Evolutionary conservation across 2,888 invertebrate species (phyloP), one percentile per base, ranked within the genome.

Genomic region (Acanthosoma haemorrhoidale): DNA sequence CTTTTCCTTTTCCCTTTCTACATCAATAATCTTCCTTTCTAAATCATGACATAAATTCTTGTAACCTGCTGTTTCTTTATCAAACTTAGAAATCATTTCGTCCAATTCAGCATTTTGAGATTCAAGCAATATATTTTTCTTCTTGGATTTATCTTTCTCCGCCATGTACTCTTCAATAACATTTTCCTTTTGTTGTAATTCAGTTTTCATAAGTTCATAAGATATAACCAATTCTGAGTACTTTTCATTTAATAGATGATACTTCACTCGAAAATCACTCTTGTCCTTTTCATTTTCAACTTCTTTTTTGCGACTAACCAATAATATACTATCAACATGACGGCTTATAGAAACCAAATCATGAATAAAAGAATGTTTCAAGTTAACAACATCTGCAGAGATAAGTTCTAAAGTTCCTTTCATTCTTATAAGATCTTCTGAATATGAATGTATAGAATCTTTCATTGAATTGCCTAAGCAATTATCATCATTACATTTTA

Each of bases 21-120:
- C 31, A 25, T 36, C 67, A 57, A 51, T 67, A 18, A 51, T 41
- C 9, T 43, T 67, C 8, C n/a, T 16, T 34, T 67, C 57, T 4
- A 67, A 34, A 34, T 9, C 13, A 15, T 11, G 18, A 51, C 16
- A 34, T 32, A 32, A 3, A 25, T 32, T 32, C 18, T 51, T 67
- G n/a, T 41, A 41, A 25, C 41, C 31, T 31, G 9, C 21, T n/a
- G 29, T 5, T 29, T 64, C 41, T n/a, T 25, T 64, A 36, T 61
- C 61, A 43, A 15, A 66, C 25, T 39, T 11, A 41, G 66, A 61
- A 25, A 69, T 31, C n/a, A 41, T 18, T 11, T 61, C 29, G 21
- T 29, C 29, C 2, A 64, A 51, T 51, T 64, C 63, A 15, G 25
- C 38, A 51, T 25, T 64, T 57, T 58, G 39, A n/a, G 5, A 2